Base-by-base conservation (phyloP, 2,797 vertebrate species). In the Acomys russatus region DNA sequence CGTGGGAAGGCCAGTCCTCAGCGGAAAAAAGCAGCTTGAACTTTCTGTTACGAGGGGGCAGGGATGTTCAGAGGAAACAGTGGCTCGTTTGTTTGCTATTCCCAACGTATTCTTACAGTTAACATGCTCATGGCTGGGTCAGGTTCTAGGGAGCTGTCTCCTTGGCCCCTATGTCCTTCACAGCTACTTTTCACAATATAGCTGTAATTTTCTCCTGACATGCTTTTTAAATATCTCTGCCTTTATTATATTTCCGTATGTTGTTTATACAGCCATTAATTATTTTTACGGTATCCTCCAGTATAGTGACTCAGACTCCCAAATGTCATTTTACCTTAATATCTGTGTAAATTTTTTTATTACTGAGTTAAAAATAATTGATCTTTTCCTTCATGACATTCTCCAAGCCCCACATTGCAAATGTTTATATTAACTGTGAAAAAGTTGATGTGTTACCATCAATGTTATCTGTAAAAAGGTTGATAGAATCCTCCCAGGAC, bases 231-330 rank as follows among this genome's bases (percentile, higher is more conserved):
- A 35, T 86, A n/a, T 33, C 61, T 61, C 91, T 91, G 30, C 73
- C 61, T 92, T 91, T 87, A 63, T 84, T 80, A 66, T 71, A 25
- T 94, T 96, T 94, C 66, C 15, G 38, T 95, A 5, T 87, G 17
- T 84, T 91, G 3, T 84, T 94, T 77, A 89, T 59, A 64, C 70
- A 44, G 33, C 44, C 30, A 9, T 80, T 92, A 54, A 30, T 87
- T 38, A 54, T 83, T 82, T 90, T 90, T 74, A 5, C 76, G 30
- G 12, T 95, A 11, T 3, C 22, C 70, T 85, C 49, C 9, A 76
- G 11, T 76, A 18, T 76, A 91, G 54, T 95, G 44, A 83, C n/a
- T 87, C 33, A 71, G 59, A 64, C 44, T 33, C 28, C 25, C 28
- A 93, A 78, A 74, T 30, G 17, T 68, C 76, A 15, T 83, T 77